Percentiles rank a stretch among this genome's conserved stretches.
Conservation (phyloP, 2,113 vertebrate genomes). For the Delphinus delphis region DNA sequence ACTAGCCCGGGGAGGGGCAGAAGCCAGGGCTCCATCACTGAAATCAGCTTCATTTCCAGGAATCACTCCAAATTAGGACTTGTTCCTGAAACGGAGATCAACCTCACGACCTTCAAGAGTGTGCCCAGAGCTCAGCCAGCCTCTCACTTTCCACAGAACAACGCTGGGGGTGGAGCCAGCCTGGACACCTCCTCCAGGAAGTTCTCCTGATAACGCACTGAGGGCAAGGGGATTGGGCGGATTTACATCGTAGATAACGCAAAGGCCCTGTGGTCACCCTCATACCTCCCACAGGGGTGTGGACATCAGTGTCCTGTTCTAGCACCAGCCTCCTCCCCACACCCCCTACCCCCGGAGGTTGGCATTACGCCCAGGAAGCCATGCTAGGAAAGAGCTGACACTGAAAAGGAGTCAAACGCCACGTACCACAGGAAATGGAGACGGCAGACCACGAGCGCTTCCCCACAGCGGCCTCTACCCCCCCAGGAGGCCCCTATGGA, state of each 20-base stretch:
- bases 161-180: background rate
- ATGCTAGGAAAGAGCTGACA: background rate
- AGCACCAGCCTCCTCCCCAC: background rate
- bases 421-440: accelerated
- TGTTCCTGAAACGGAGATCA: background rate
- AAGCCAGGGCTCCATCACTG: accelerated
- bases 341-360: background rate
- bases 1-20: background rate
- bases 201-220: accelerated
- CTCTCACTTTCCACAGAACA: background rate
- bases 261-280: background rate
- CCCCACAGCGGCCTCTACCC: background rate
- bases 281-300: background rate
- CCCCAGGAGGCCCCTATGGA: accelerated
- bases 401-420: background rate
- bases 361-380: background rate
- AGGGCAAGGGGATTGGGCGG: background rate
- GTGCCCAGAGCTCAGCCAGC: background rate
- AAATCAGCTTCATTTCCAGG: background rate
- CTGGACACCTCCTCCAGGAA: background rate
- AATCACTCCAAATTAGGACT: no score
- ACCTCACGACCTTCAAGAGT: accelerated
- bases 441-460: background rate
- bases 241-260: background rate
- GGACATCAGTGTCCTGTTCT: accelerated